Base-by-base conservation (phyloP, 2,113 vertebrate genomes). In the Irena cyanogastra region DNA sequence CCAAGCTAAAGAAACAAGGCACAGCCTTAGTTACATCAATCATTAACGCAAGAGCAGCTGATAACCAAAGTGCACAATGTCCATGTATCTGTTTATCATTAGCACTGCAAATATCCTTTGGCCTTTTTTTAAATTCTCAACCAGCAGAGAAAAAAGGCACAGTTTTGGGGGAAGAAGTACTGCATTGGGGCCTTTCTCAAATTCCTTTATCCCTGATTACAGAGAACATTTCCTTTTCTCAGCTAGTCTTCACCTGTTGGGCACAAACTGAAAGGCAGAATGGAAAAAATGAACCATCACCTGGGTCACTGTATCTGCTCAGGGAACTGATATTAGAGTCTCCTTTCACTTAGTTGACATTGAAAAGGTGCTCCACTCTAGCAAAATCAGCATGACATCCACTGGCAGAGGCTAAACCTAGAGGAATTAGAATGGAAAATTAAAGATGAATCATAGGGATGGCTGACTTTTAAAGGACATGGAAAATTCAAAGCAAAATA, bases 1-100 rank as follows among this genome's bases (percentile, higher is more conserved):
- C 7, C 26, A 35, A 83, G 83, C 68, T 56, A 44, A 70, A 70
- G 71, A 59, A 92, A 89, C 31, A 65, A 93, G n/a, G 33, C 31
- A 31, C 68, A 83, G 71, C 75, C 88, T 94, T 59, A 41, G 88
- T 50, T 80, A 65, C 82, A 74, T 93, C 88, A 88, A 83, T 93
- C 90, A 89, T 90, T 88, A 94, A 91, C 92, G 19, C 6, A 53
- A 30, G 37, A 75, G 75, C 6, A 3, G 71, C 79, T 93, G 92
- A 81, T 81, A 96, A 89, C 6, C 0, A 16, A 45, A 81, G 80
- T 33, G 91, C 59, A 83, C 72, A 59, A 53, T 3, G 31, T 75
- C 59, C 64, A 17, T 13, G 39, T 28, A 50, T 31, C 71, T 89
- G 20, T 41, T 69, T 81, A 76, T 61, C 64, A 87, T 81, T n/a